These are phyloP conservation scores for Phoenoteleia sp. DNA, from an alignment of 2,888 invertebrate genomes.

Conservation along the genomic window DNA sequence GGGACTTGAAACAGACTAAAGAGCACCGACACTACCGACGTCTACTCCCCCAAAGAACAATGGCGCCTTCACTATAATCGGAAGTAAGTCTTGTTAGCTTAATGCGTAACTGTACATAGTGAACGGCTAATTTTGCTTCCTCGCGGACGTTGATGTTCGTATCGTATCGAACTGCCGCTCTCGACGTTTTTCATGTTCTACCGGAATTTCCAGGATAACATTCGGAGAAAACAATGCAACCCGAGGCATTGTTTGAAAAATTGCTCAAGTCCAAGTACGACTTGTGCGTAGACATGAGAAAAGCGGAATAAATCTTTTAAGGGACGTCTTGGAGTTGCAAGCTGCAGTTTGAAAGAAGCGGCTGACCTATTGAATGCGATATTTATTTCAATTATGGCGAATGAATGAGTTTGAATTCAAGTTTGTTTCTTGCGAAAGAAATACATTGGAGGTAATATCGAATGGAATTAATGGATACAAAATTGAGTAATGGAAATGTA, in stretches of 20 bases:
- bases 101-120: conserved; percentile 84
- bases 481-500: too few relatives aligned
- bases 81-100: conserved; percentile 85
- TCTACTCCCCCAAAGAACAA: conserved; percentile 79
- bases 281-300: background rate
- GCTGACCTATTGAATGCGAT: too few relatives aligned
- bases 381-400: too few relatives aligned
- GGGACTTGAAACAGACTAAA: too few relatives aligned
- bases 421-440: too few relatives aligned
- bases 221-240: conserved; percentile 52
- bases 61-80: conserved; percentile 82
- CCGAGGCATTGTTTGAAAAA: conserved; percentile 36
- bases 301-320: too few relatives aligned
- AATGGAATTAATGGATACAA: too few relatives aligned
- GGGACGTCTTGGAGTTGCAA: too few relatives aligned
- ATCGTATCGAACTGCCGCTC: conserved; percentile 56
- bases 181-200: conserved; percentile 70
- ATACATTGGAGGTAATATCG: too few relatives aligned
- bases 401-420: too few relatives aligned
- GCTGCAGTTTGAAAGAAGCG: too few relatives aligned
- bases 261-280: conserved; percentile 10
- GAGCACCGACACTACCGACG: conserved; percentile 77
- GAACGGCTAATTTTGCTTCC: conserved; percentile 82
- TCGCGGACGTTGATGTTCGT: conserved; percentile 65
- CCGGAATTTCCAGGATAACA: conserved; percentile 65